Evolutionary conservation across 2,797 vertebrate genomes (phyloP), one percentile per base, ranked within the genome.

Genomic region (Chrosomus eos): DNA sequence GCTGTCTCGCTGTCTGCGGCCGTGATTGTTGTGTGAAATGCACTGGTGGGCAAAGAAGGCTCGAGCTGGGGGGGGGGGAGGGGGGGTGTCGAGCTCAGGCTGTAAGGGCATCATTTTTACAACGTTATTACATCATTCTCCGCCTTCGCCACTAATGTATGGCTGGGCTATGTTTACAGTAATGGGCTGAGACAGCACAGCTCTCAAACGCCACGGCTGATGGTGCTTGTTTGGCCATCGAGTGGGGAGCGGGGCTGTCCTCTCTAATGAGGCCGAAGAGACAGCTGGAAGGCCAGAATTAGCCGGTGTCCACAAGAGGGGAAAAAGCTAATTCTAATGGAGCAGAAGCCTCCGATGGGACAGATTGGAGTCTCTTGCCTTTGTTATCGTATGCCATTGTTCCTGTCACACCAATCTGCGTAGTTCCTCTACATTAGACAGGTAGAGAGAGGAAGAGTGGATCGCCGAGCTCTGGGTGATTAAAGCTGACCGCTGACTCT

Each of bases 201-300:
- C 87, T 64, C 81, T 43, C 71, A 85, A 82, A 86, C 79, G 71
- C 80, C 40, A 64, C 33, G 78, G 81, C 85, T 89, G 91, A 92
- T 91, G 89, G 84, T 53, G 83, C 80, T 86, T 85, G 87, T 92
- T 90, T 89, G 86, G 89, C 88, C 90, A 88, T 88, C 7, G 67
- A 87, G 82, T 87, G 88, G 90, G 87, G 85, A 84, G 75, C 0
- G 16, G 53, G 74, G 28, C 86, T 89, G 85, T 88, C 90, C 91
- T 87, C 85, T 91, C 88, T 92, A 93, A 94, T 93, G 90, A 93
- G 87, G 78, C 85, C 33, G 43, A 51, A 38, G 79, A 87, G 73
- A 82, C 80, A 85, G 78, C 72, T 87, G 82, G 72, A 79, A 77
- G 77, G 67, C 55, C 13, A 33, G 66, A 85, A 85, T 85, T 85